Evolutionary conservation across 2,888 invertebrate genomes (phyloP).

Genomic region (Lacanobia wlatinum): DNA sequence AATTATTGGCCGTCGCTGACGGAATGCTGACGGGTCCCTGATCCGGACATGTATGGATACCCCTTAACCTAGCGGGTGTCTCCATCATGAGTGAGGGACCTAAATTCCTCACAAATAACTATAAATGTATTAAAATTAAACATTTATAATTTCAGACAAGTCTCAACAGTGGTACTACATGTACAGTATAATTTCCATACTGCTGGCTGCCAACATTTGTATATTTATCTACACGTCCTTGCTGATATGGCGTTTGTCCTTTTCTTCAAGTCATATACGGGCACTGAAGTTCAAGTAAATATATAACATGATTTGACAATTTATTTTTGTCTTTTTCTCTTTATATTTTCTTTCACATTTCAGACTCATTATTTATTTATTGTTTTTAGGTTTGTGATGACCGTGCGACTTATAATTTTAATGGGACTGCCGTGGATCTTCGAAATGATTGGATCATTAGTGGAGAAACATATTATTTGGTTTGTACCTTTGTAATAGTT

Average conservation of each 20-base stretch:
- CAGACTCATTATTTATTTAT: conserved; percentile 1
- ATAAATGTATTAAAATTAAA: background rate
- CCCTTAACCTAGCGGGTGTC: background rate
- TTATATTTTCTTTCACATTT: background rate
- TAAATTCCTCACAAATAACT: background rate
- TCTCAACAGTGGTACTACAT: conserved; percentile 91
- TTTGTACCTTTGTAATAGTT: conserved; percentile 63
- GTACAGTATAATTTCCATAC: conserved; percentile 92
- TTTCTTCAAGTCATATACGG: conserved; percentile 84
- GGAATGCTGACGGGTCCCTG: background rate
- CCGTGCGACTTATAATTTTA: conserved; percentile 91
- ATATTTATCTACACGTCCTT: conserved; percentile 91
- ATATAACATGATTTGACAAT: background rate
- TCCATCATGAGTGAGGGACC: background rate
- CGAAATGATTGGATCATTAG: conserved; percentile 88
- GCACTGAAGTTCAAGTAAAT: conserved; percentile 90
- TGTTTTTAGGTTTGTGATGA: conserved; percentile 90
- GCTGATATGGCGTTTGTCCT: conserved; percentile 89
- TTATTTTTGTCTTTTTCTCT: background rate
- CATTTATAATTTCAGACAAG: conserved; percentile 80
- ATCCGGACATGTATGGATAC: background rate
- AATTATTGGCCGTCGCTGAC: background rate
- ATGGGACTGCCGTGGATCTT: conserved; percentile 94
- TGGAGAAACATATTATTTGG: conserved; percentile 77
- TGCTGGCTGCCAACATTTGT: conserved; percentile 90